Evolutionary conservation across 2,888 invertebrate species (phyloP).

Genomic region (Papilio gigon): DNA sequence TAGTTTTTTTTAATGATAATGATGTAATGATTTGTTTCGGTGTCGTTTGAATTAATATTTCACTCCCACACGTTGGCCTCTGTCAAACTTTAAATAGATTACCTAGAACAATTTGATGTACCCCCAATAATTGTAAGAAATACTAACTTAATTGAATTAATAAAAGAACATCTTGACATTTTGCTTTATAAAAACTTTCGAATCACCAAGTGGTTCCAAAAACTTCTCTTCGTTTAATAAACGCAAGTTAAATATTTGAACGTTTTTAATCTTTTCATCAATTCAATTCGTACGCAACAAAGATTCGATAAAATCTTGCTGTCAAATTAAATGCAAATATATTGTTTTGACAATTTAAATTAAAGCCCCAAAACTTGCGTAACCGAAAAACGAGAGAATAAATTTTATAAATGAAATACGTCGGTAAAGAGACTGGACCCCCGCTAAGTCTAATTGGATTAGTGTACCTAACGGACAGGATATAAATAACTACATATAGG

Average conservation of each 20-base stretch:
- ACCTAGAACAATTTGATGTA: too few relatives aligned
- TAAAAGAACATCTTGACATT: too few relatives aligned
- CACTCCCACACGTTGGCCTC: neutral
- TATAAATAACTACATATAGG: slow-evolving; percentile 42
- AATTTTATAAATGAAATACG: slow-evolving; percentile 37
- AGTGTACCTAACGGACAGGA: slow-evolving; percentile 38
- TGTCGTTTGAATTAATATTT: neutral
- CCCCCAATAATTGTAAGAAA: too few relatives aligned
- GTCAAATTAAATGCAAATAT: slow-evolving; percentile 36
- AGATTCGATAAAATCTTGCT: slow-evolving; percentile 39
- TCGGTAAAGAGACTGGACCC: slow-evolving; percentile 40
- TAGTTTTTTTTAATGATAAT: slow-evolving; percentile 3
- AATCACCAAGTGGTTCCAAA: too few relatives aligned
- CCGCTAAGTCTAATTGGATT: slow-evolving; percentile 41
- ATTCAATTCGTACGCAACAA: slow-evolving; percentile 22
- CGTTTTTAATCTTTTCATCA: neutral
- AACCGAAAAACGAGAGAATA: slow-evolving; percentile 36
- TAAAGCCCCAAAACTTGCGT: slow-evolving; percentile 37
- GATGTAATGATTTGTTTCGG: slow-evolving; percentile 19
- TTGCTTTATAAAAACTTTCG: too few relatives aligned
- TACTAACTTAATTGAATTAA: too few relatives aligned
- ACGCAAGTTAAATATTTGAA: neutral
- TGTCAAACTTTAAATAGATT: neutral
- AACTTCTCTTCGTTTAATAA: neutral
- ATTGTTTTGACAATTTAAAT: slow-evolving; percentile 42